These are phyloP conservation scores for Corythoichthys haematopterus DNA, from an alignment of 2,113 vertebrate species.

Conservation along the genomic window DNA sequence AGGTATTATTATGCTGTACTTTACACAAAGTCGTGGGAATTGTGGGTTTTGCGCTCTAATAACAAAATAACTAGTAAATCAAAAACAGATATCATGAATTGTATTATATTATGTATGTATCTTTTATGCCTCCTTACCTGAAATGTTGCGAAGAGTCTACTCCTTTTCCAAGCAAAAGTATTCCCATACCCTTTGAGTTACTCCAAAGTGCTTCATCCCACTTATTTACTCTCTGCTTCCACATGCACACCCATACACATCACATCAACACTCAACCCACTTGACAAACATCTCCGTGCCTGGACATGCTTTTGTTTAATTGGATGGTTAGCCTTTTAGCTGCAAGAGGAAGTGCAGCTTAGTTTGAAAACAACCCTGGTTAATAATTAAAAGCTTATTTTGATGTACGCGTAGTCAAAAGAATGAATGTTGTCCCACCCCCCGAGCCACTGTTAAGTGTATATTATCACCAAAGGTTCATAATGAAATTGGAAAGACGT, in stretches of 20 bases:
- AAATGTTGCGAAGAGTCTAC: neutral
- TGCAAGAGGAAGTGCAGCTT: neutral
- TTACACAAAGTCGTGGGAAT: neutral
- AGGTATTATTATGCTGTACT: neutral
- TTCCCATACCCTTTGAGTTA: neutral
- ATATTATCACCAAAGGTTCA: neutral
- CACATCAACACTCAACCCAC: neutral
- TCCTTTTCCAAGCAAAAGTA: neutral
- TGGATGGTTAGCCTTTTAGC: conserved; percentile 1
- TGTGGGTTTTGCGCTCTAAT: neutral
- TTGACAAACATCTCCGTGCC: neutral
- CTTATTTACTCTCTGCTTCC: conserved; percentile 10
- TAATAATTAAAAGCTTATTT: conserved; percentile 40
- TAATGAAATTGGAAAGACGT: neutral
- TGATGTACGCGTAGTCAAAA: conserved; percentile 8
- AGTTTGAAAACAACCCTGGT: conserved; percentile 12
- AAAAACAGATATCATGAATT: neutral
- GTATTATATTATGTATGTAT: neutral
- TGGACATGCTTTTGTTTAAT: conserved; percentile 27
- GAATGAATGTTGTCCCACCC: neutral
- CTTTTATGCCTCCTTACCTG: conserved; percentile 33
- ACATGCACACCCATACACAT: neutral
- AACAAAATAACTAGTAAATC: neutral
- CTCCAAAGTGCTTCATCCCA: conserved; percentile 8
- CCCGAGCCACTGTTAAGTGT: neutral